phyloP scores from a whole-genome alignment of 2,113 vertebrate genomes.

The Reinhardtius hippoglossoides region DNA sequence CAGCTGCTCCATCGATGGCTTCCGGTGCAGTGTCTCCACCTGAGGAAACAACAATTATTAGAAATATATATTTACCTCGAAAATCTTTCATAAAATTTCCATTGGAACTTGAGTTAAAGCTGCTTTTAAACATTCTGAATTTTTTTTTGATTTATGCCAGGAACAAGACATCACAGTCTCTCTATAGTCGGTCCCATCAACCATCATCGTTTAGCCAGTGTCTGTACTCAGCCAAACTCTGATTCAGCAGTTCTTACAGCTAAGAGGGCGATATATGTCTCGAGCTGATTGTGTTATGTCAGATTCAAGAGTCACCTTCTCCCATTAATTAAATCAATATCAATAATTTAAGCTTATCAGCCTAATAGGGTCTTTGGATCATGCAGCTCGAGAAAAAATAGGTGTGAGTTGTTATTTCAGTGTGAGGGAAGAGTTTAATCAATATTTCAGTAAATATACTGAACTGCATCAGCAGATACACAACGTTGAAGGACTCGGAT shows the following conservation, averaged over 20 bases:
- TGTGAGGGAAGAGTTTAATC: background rate
- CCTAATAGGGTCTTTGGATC: background rate
- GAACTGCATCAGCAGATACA: background rate
- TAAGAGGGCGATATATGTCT: background rate
- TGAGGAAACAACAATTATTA: slow-evolving; percentile 39
- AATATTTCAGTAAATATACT: background rate
- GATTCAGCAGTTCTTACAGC: background rate
- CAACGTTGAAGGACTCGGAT: background rate
- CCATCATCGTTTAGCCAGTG: background rate
- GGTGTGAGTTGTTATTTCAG: background rate
- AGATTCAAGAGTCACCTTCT: background rate
- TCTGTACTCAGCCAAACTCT: background rate
- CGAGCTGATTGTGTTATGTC: background rate
- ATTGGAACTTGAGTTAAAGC: background rate
- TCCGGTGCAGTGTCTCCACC: slow-evolving; percentile 77
- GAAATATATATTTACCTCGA: background rate
- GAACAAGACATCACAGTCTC: background rate
- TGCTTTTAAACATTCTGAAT: background rate
- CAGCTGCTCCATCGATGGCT: slow-evolving; percentile 75
- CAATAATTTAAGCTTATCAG: background rate
- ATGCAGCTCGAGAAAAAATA: background rate
- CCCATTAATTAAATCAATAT: background rate
- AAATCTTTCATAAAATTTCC: background rate
- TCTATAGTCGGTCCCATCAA: background rate
- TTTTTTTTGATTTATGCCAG: background rate